Base-by-base conservation (phyloP, 1,140 invertebrate species). In the Mercenaria mercenaria region DNA sequence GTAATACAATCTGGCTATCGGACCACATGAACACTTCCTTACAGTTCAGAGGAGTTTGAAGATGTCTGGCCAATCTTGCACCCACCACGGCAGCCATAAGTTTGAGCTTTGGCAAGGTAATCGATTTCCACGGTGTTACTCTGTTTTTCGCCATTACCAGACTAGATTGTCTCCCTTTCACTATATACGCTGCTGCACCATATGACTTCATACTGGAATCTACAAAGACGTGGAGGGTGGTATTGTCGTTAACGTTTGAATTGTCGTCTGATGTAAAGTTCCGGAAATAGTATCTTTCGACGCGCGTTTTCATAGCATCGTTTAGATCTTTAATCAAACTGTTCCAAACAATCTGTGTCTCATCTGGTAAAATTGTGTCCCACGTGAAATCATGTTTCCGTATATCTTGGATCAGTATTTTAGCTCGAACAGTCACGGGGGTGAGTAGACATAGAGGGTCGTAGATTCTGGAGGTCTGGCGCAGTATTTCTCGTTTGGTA, bases 401-500 rank as follows among this genome's bases (percentile, higher is more conserved):
- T 3, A 56, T 56, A 20, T 56, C 52, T 56, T 56, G 52, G 10
- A n/a, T 4, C 52, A 56, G 52, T 15, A 56, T 11, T 23, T 56
- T 56, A 20, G 52, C 52, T 56, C 52, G 13, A 4, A 56, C 52
- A 23, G 52, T 56, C 10, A 56, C 52, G 10, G 52, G 52, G 13
- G 11, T 15, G 4, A 56, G 52, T 56, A 56, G 6, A 15, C 52
- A 6, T 15, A 56, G 23, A 4, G 52, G 10, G 52, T 56, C 52
- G 52, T 56, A 56, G 39, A 92, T 59, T 89, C 61, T n/a, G 26
- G 77, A 34, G 74, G 91, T 47, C 56, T 13, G 18, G 0, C 34
- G 81, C n/a, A 92, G 37, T 26, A 92, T 69, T 43, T 76, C 80
- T 43, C 88, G 23, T 52, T 90, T 91, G 26, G 91, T 61, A 37